Conservation (phyloP, 2,797 vertebrate genomes). For the Dendrocincla fuliginosa region DNA sequence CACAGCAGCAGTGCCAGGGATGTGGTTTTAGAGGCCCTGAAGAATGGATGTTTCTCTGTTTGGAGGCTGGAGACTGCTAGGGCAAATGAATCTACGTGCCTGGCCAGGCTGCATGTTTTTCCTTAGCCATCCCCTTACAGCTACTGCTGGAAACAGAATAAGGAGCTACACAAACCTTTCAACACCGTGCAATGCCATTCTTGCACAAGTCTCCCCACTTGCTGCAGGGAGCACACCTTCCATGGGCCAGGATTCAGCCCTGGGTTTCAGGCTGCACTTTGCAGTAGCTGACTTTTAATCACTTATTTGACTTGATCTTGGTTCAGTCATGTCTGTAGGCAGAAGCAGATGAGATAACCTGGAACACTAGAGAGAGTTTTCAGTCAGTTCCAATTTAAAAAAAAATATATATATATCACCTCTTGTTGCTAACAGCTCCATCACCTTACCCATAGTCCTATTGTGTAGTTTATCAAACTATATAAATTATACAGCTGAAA, state of each 20-base stretch:
- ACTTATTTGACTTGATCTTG: conserved; percentile 20
- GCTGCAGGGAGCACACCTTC: neutral
- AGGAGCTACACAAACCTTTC: neutral
- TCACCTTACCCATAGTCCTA: neutral
- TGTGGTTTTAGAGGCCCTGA: neutral
- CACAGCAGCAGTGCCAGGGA: neutral
- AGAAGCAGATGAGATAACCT: conserved; percentile 14
- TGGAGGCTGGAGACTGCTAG: neutral
- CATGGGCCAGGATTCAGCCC: neutral
- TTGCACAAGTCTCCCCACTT: rapidly evolving
- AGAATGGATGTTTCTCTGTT: neutral
- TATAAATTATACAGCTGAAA: neutral
- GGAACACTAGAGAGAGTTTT: conserved; percentile 6
- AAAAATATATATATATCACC: neutral
- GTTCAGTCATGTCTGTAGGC: neutral
- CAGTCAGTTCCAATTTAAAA: conserved; percentile 11
- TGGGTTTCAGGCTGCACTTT: neutral
- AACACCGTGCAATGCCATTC: neutral
- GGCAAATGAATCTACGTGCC: rapidly evolving
- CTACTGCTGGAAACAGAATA: neutral
- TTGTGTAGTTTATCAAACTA: neutral
- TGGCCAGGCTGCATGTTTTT: neutral
- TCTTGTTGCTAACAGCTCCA: conserved; percentile 4
- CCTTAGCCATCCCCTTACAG: neutral
- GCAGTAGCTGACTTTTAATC: neutral